Conservation (phyloP, 2,797 vertebrate genomes). For the Ctenochaetus hawaiiensis region DNA sequence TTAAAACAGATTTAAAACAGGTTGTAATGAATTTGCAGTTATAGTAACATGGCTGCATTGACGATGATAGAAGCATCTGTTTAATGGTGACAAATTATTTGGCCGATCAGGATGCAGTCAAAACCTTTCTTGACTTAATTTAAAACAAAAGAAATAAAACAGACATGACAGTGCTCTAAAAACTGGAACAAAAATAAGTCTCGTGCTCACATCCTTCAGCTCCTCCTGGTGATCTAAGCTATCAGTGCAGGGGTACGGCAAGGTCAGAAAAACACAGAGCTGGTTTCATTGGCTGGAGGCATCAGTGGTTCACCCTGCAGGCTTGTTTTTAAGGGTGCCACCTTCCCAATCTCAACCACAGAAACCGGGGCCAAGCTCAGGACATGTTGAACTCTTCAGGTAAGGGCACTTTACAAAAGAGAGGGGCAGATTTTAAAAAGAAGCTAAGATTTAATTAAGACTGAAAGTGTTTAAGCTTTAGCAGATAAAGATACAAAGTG, state of each 20-base stretch:
- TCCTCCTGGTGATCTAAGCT: background rate
- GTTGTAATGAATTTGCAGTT: background rate
- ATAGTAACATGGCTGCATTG: background rate
- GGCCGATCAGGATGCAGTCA: background rate
- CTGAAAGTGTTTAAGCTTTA: background rate
- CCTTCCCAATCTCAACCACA: slow-evolving; percentile 6
- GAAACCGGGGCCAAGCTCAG: background rate
- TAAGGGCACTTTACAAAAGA: slow-evolving; percentile 24
- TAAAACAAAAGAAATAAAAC: background rate
- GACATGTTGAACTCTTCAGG: slow-evolving; percentile 52
- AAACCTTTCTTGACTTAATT: background rate
- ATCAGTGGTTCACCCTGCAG: slow-evolving; percentile 9
- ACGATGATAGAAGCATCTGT: slow-evolving; percentile 1
- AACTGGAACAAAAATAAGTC: background rate
- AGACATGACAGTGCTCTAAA: no score
- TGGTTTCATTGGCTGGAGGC: slow-evolving; percentile 53
- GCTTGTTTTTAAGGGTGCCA: slow-evolving; percentile 32
- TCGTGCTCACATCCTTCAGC: background rate
- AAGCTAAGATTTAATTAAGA: background rate
- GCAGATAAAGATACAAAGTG: background rate
- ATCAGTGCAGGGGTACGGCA: background rate
- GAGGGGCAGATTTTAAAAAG: background rate
- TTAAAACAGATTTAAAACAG: no score
- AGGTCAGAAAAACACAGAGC: slow-evolving; percentile 49
- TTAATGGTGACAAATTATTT: background rate